A percentile compares a stretch with the other conserved stretches of the same genome.
These are phyloP conservation scores for Lindbergichthys nudifrons DNA, from an alignment of 2,797 vertebrate genomes.

Conservation along the genomic window DNA sequence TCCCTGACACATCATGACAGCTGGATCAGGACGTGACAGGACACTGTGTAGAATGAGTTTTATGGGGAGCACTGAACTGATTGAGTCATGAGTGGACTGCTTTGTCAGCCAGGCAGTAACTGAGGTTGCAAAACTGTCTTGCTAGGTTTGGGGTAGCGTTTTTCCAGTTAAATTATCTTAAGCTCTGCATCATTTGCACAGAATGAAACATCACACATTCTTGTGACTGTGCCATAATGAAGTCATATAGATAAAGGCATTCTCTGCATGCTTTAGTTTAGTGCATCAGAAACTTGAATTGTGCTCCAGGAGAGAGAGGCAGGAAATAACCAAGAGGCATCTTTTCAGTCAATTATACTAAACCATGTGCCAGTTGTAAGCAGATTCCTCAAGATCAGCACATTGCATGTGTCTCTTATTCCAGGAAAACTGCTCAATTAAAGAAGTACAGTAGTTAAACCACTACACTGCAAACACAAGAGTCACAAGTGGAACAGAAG, in stretches of 20 bases:
- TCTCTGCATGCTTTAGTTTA: background rate
- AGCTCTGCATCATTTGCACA: background rate
- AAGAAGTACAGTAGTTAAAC: background rate
- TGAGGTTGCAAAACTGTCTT: background rate
- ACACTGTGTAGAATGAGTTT: no score
- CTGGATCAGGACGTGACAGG: no score
- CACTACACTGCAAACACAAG: slow-evolving; percentile 3
- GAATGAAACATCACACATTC: background rate
- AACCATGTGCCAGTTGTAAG: slow-evolving; percentile 15
- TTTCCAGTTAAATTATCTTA: background rate
- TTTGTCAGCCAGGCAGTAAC: background rate
- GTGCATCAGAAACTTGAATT: background rate
- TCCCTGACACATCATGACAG: no score
- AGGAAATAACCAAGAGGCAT: background rate
- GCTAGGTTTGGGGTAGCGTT: background rate
- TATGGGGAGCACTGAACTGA: no score
- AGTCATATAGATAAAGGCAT: background rate
- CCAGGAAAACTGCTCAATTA: background rate
- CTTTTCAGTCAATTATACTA: background rate
- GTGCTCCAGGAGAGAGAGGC: background rate
- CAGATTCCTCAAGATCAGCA: slow-evolving; percentile 26
- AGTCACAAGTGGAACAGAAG: slow-evolving; percentile 6
- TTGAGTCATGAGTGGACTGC: no score
- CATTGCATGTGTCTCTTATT: slow-evolving; percentile 15
- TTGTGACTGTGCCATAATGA: slow-evolving; percentile 8